phyloP scores from a whole-genome alignment of 1,140 invertebrate species.

The Diorhabda elongata region DNA sequence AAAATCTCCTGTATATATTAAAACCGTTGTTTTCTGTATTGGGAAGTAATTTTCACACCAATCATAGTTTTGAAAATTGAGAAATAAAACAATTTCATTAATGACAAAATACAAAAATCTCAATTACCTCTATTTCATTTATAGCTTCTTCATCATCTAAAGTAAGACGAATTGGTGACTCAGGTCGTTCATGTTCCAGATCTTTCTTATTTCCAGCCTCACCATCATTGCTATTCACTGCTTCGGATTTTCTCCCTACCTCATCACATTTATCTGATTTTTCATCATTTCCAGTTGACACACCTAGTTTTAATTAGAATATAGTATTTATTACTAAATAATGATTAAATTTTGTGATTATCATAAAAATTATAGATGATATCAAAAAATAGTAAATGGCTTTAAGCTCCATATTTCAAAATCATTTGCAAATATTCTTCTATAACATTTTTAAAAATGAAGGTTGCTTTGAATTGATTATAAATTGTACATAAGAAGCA shows the following conservation, averaged over 20 bases:
- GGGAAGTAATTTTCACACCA: too few species aligned
- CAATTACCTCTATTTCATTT: constrained; percentile 42
- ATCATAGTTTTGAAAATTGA: too few species aligned
- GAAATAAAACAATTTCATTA: background rate
- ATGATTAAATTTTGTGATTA: constrained; percentile 9
- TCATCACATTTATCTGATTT: constrained; percentile 38
- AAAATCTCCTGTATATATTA: too few species aligned
- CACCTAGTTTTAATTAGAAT: too few species aligned
- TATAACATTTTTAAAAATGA: too few species aligned
- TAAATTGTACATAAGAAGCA: too few species aligned
- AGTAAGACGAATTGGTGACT: constrained; percentile 36
- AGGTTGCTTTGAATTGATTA: too few species aligned
- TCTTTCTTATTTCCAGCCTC: constrained; percentile 10
- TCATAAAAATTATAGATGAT: background rate
- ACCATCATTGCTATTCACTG: background rate
- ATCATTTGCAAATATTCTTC: too few species aligned
- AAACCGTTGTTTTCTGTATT: too few species aligned
- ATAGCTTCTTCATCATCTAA: constrained; percentile 46
- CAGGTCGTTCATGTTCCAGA: constrained; percentile 27
- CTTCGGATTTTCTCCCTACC: constrained; percentile 17
- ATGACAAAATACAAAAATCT: background rate
- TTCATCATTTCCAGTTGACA: constrained; percentile 5
- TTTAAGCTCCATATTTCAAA: too few species aligned
- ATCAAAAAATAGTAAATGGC: too few species aligned
- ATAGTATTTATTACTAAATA: too few species aligned